Percentiles rank a stretch among this genome's conserved stretches.
Conservation (phyloP, 2,797 vertebrate species). For the Tokudaia muenninki region DNA sequence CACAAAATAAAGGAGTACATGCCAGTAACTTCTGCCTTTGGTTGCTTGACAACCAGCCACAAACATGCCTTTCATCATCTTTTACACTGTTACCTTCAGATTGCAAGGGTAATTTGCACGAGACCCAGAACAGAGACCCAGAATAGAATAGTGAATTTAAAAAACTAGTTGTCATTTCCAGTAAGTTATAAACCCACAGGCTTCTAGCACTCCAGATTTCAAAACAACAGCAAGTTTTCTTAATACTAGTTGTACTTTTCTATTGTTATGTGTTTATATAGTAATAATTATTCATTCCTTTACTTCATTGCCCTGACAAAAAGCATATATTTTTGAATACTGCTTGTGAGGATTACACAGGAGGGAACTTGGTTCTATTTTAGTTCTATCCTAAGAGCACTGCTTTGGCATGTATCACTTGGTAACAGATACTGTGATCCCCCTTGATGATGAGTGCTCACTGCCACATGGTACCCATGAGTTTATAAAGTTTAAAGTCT, state of each 20-base stretch:
- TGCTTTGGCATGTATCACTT: not conserved
- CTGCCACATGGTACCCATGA: not conserved
- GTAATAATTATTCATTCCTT: not conserved
- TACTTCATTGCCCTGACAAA: not conserved
- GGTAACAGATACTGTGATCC: not conserved
- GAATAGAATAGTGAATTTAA: slow-evolving; percentile 6
- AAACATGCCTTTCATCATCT: slow-evolving; percentile 67
- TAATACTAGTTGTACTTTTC: not conserved
- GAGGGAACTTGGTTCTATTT: not conserved
- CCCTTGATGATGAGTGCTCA: too few relatives aligned
- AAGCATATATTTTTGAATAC: slow-evolving; percentile 31
- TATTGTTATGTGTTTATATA: not conserved
- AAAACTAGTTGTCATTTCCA: slow-evolving; percentile 21
- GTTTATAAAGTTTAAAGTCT: not conserved
- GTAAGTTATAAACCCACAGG: not conserved
- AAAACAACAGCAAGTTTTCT: slow-evolving; percentile 36
- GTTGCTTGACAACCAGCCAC: slow-evolving; percentile 61
- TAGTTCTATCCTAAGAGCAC: not conserved
- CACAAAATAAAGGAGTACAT: slow-evolving; percentile 41
- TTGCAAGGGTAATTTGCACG: slow-evolving; percentile 10
- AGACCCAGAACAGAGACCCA: slow-evolving; percentile 31
- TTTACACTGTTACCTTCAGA: slow-evolving; percentile 62
- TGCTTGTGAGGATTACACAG: not conserved
- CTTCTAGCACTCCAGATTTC: slow-evolving; percentile 38
- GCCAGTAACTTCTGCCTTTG: slow-evolving; percentile 53